These are phyloP conservation scores for Metridium senile DNA, from an alignment of 92 coral and sea anemone species.

Conservation along the genomic window DNA sequence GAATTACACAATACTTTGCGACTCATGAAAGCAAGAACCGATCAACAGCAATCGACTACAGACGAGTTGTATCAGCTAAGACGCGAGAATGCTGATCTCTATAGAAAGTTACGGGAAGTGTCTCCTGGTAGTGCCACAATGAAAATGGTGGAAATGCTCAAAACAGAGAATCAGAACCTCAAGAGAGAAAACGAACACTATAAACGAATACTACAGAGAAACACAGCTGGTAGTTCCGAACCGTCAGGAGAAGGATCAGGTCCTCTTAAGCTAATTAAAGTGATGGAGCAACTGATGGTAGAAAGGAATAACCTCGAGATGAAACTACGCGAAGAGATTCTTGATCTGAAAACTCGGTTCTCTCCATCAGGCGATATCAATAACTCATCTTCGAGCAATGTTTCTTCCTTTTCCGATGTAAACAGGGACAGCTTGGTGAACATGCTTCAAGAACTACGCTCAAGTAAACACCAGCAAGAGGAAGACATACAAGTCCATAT, in stretches of 20 bases:
- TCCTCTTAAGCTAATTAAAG: slow-evolving; percentile 68
- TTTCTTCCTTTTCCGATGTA: slow-evolving; percentile 59
- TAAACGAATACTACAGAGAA: slow-evolving; percentile 42
- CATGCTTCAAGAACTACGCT: slow-evolving; percentile 72
- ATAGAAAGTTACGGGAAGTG: slow-evolving; percentile 68
- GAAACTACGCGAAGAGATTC: slow-evolving; percentile 79
- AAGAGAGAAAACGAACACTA: slow-evolving; percentile 70
- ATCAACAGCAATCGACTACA: slow-evolving; percentile 35
- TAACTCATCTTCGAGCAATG: slow-evolving; percentile 46
- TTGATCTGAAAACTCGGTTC: slow-evolving; percentile 72
- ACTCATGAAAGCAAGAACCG: slow-evolving; percentile 35
- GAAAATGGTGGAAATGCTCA: slow-evolving; percentile 50
- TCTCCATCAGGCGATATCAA: slow-evolving; percentile 55
- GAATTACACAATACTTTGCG: slow-evolving; percentile 52
- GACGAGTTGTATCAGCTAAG: slow-evolving; percentile 62
- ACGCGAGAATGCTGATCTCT: slow-evolving; percentile 69
- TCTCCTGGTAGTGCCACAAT: slow-evolving; percentile 22
- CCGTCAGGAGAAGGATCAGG: slow-evolving; percentile 52
- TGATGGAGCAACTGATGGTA: slow-evolving; percentile 85
- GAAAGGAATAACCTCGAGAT: slow-evolving; percentile 77
- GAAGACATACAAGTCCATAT: slow-evolving; percentile 78
- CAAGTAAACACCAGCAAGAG: slow-evolving; percentile 69
- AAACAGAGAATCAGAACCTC: slow-evolving; percentile 59
- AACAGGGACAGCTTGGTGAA: slow-evolving; percentile 59
- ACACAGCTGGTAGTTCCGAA: slow-evolving; percentile 25